These are phyloP conservation scores for Saccostrea glomerata DNA, from an alignment of 1,140 invertebrate genomes.

Conservation along the genomic window DNA sequence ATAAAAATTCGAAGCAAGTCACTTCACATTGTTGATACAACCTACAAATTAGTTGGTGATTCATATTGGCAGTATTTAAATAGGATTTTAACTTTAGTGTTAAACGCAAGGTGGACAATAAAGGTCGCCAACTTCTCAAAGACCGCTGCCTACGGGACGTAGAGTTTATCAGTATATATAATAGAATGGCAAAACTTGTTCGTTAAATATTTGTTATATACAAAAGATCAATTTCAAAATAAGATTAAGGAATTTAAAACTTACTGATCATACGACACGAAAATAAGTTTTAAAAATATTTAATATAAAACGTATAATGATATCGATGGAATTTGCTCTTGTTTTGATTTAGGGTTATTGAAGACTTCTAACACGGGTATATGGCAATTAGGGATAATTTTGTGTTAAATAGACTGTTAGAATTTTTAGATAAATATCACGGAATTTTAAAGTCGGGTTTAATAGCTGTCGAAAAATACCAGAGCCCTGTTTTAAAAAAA, in stretches of 20 bases:
- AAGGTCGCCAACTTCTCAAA: background rate
- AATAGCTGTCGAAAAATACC: conserved; percentile 11
- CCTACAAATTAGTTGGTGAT: conserved; percentile 20
- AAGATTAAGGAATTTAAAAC: conserved; percentile 16
- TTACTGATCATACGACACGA: conserved; percentile 12
- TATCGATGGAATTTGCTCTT: background rate
- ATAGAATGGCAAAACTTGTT: background rate
- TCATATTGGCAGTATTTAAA: conserved; percentile 26
- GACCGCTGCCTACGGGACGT: background rate
- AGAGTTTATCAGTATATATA: background rate
- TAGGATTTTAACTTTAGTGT: conserved; percentile 25
- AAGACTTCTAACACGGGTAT: background rate
- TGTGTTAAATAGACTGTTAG: background rate
- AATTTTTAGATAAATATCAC: background rate
- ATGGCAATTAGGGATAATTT: conserved; percentile 11
- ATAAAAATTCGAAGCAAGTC: conserved; percentile 18
- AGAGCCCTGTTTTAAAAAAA: background rate
- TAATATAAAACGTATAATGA: background rate
- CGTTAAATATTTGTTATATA: background rate
- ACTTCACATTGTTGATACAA: conserved; percentile 7
- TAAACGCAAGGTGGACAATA: conserved; percentile 16
- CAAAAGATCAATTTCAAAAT: conserved; percentile 11
- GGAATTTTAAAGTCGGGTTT: background rate
- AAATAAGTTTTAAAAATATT: background rate
- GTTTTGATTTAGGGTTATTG: background rate